Evolutionary conservation across 2,888 invertebrate species (phyloP).

Genomic region (Cosmopolites sordidus): DNA sequence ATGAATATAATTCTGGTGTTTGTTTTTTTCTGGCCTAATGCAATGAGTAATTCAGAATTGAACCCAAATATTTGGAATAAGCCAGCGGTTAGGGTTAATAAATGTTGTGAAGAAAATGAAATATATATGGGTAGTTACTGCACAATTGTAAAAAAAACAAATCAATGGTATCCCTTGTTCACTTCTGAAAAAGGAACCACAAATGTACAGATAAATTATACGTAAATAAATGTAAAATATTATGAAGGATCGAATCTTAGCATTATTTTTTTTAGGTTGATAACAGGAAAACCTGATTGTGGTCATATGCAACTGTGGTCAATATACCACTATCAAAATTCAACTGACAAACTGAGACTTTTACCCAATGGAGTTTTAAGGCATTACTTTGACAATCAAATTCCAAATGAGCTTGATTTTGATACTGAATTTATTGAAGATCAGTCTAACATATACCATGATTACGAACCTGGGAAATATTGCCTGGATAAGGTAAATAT

Average conservation of each 20-base stretch:
- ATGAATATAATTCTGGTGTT: background rate
- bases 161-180: slow-evolving; percentile 63
- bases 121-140: slow-evolving; percentile 66
- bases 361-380: slow-evolving; percentile 66
- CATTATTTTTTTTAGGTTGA: slow-evolving; percentile 49
- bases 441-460: slow-evolving; percentile 57
- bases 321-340: slow-evolving; percentile 60
- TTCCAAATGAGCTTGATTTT: slow-evolving; percentile 46
- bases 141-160: slow-evolving; percentile 58
- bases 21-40: too few relatives aligned
- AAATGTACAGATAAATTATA: slow-evolving; percentile 53
- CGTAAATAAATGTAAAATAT: slow-evolving; percentile 30
- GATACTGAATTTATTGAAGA: slow-evolving; percentile 43
- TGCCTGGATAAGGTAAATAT: slow-evolving; percentile 71
- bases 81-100: slow-evolving; percentile 54
- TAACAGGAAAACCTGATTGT: slow-evolving; percentile 66
- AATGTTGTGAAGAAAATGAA: slow-evolving; percentile 74
- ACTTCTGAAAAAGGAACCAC: slow-evolving; percentile 59
- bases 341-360: slow-evolving; percentile 60
- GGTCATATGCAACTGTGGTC: slow-evolving; percentile 65
- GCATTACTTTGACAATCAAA: slow-evolving; percentile 63
- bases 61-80: background rate
- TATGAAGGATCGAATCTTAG: background rate
- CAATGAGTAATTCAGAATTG: background rate
- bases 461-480: slow-evolving; percentile 71